phyloP scores from a whole-genome alignment of 2,113 vertebrate genomes.

The Meriones unguiculatus region DNA sequence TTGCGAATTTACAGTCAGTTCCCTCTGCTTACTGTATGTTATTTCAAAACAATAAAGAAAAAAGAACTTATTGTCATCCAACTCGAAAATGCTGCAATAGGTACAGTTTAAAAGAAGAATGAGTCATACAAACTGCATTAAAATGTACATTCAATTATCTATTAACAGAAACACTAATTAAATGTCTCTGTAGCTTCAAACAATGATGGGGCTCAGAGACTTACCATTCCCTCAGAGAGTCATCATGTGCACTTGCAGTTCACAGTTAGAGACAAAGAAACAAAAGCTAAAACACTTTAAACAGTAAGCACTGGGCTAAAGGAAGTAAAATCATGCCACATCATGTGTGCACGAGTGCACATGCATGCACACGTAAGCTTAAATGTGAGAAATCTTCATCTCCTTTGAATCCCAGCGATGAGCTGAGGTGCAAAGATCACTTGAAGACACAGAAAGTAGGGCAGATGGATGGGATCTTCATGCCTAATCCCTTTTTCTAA shows the following conservation, averaged over 20 bases:
- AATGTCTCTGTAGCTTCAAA: not conserved
- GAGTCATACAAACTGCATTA: not conserved
- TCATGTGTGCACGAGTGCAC: not conserved
- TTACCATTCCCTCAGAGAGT: not conserved
- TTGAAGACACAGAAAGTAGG: not conserved
- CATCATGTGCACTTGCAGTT: not conserved
- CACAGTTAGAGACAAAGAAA: not conserved
- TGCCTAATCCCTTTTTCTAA: not conserved
- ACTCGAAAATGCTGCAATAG: slow-evolving; percentile 1
- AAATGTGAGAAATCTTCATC: not conserved
- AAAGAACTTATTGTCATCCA: not conserved
- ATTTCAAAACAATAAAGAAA: slow-evolving; percentile 28
- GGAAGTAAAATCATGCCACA: not conserved
- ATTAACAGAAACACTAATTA: not conserved
- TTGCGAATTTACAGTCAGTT: not conserved
- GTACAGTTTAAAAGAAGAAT: not conserved
- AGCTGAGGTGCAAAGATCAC: not conserved
- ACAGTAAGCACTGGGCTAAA: not conserved
- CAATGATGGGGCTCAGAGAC: not conserved
- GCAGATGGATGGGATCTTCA: not conserved
- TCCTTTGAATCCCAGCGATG: not conserved
- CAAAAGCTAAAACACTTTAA: not conserved
- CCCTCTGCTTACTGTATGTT: not conserved
- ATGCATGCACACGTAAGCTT: not conserved
- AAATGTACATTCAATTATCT: not conserved